Evolutionary conservation across 2,797 vertebrate genomes (phyloP), one percentile per base, ranked within the genome.

Genomic region (Manis pentadactyla): DNA sequence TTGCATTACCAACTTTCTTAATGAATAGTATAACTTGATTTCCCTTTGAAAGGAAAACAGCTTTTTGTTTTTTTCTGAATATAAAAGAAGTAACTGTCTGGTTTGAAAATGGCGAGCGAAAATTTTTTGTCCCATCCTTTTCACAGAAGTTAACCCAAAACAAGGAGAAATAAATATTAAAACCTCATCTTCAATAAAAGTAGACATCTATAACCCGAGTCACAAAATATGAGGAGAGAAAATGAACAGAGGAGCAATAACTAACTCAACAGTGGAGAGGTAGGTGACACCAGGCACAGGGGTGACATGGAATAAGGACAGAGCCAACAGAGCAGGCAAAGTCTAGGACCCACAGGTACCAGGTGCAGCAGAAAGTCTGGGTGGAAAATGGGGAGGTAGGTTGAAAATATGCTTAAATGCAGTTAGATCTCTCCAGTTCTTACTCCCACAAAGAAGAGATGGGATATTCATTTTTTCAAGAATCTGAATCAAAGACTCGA

Each of bases 1-100:
- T 94, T 55, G 55, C 55, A 92, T 79, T 83, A 87, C 83, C 90
- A 92, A 79, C 93, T 84, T 88, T 88, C 34, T 55, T 39, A 84
- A 46, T 81, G 39, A 53, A 29, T 49, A 85, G 12, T 68, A 1
- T 79, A 79, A 94, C 34, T 79, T 83, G 61, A 92, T 81, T 89
- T 94, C 79, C 37, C 8, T n/a, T 89, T 23, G 39, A 75, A 74
- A 92, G 69, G 73, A 95, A 74, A 95, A 78, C 3, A 68, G n/a
- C 11, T 82, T 82, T 78, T 53, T 75, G 9, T 10, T 81, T 89
- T 63, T 69, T 79, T 57, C 42, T 89, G 29, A 81, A 75, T 75
- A 57, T 63, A 63, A 90, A 89, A 89, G 7, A 81, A 96, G 83
- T 37, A 87, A 71, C 46, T 63, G 53, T 57, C 27, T 1, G 4